Conservation (phyloP, 2,888 invertebrate genomes). For the Orchestes rusci region DNA sequence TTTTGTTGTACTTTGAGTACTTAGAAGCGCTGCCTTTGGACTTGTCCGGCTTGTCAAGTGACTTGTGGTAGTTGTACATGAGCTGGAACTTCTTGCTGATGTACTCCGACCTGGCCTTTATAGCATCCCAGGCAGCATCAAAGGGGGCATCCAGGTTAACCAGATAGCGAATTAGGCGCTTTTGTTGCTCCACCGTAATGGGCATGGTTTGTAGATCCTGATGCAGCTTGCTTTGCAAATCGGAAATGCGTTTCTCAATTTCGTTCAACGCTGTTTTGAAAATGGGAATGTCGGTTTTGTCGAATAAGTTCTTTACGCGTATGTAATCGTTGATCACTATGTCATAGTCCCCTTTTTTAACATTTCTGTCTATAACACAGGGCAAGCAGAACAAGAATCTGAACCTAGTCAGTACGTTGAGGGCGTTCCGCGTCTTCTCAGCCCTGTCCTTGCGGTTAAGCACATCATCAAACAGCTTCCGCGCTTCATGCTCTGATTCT, state of each 20-base stretch:
- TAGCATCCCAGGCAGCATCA: constrained; percentile 96
- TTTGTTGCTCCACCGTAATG: constrained; percentile 88
- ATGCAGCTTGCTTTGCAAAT: constrained; percentile 72
- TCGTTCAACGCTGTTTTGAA: constrained; percentile 85
- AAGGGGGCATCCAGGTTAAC: constrained; percentile 69
- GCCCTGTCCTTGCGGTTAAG: constrained; percentile 87
- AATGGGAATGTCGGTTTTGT: constrained; percentile 83
- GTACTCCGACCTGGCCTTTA: constrained; percentile 76
- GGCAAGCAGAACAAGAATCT: constrained; percentile 90
- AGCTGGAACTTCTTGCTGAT: constrained; percentile 59
- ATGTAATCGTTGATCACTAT: constrained; percentile 96
- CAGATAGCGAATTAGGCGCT: constrained; percentile 74
- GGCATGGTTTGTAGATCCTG: constrained; percentile 85
- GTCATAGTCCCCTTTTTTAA: constrained; percentile 91
- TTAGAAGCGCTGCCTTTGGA: constrained; percentile 34
- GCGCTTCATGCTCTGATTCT: constrained; percentile 86
- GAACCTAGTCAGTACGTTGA: constrained; percentile 70
- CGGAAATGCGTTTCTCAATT: constrained; percentile 81
- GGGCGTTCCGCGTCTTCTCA: constrained; percentile 90
- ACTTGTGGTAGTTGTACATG: constrained; percentile 58
- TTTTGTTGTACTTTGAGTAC: constrained; percentile 37
- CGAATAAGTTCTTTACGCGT: constrained; percentile 90
- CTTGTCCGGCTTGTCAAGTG: constrained; percentile 41
- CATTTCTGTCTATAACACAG: constrained; percentile 87
- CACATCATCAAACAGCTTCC: constrained; percentile 89